phyloP scores from a whole-genome alignment of 1,140 invertebrate species.

The Steinernema feltiae region DNA sequence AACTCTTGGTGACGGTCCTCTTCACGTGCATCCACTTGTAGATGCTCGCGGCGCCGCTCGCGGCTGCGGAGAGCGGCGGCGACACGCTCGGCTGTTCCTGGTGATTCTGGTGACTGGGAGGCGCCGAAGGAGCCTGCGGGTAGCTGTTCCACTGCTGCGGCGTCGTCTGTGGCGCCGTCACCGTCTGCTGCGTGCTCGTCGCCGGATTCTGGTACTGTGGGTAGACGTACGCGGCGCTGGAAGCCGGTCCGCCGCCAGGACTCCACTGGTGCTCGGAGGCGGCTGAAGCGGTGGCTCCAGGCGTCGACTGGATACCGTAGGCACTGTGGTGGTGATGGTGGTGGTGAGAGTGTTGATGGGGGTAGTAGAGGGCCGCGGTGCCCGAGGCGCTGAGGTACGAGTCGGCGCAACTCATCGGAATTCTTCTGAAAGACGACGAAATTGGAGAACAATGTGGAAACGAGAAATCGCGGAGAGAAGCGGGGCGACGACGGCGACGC shows the following conservation, averaged over 20 bases:
- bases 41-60: conserved; percentile 11
- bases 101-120: background rate
- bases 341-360: conserved; percentile 13
- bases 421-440: background rate
- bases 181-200: background rate
- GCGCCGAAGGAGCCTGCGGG: conserved; percentile 3
- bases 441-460: background rate
- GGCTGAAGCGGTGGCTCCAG: conserved; percentile 8
- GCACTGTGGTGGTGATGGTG: conserved; percentile 16
- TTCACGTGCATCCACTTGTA: conserved; percentile 39
- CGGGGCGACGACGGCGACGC: background rate
- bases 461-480: background rate
- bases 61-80: background rate
- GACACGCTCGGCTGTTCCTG: background rate
- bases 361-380: conserved; percentile 17
- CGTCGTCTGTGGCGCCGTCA: conserved; percentile 16
- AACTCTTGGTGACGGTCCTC: conserved; percentile 22
- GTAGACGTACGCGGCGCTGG: background rate
- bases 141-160: conserved; percentile 8
- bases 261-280: conserved; percentile 16
- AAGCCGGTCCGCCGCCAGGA: background rate
- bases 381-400: conserved; percentile 25
- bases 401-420: conserved; percentile 29
- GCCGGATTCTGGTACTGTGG: background rate
- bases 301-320: conserved; percentile 14